Evolutionary conservation across 2,888 invertebrate species (phyloP), one percentile per base, ranked within the genome.

Genomic region (Oxycera nigricornis): DNA sequence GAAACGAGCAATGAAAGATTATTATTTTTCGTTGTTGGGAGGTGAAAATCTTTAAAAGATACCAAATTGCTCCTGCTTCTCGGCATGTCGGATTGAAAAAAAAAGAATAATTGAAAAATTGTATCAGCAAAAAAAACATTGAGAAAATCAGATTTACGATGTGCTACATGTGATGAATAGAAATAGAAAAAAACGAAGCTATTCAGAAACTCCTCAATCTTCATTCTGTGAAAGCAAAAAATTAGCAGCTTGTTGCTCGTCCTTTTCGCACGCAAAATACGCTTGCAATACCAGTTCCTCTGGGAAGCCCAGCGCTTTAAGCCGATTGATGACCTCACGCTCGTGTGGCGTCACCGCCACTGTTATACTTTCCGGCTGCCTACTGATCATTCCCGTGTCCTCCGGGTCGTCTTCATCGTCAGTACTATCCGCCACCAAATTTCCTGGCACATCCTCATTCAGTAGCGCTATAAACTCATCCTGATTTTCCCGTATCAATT

Each of bases 241-340:
- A 79, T 86, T 86, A 17, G 73, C 73, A 39, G 68, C 57, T 22
- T 97, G 89, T 83, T 96, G 96, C 87, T 98, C 97, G 87, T 98
- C 96, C 84, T 97, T 97, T 87, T 98, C 97, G 88, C 97, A 98
- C 73, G 97, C 97, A 87, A 97, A 96, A 84, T 97, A 98, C 73
- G 97, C 97, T 88, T 97, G 96, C 80, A 97, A 91, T 72, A 96
- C 96, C 86, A 96, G 89, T 83, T 94, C 93, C 86, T 98, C 97
- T 2, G 97, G 94, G 84, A 97, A 97, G 67, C 97, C 98, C 81
- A 98, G 88, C 4, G 94, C 94, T 87, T 96, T 97, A 87, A 98
- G 90, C 90, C 96, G 89, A 84, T 97, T 96, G 84, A 97, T 96
- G 67, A 97, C 96, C 86, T 95, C 95, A 87, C 94, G 94, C 84